Conservation (phyloP, 2,797 vertebrate species). For the Chrysocyon brachyurus region DNA sequence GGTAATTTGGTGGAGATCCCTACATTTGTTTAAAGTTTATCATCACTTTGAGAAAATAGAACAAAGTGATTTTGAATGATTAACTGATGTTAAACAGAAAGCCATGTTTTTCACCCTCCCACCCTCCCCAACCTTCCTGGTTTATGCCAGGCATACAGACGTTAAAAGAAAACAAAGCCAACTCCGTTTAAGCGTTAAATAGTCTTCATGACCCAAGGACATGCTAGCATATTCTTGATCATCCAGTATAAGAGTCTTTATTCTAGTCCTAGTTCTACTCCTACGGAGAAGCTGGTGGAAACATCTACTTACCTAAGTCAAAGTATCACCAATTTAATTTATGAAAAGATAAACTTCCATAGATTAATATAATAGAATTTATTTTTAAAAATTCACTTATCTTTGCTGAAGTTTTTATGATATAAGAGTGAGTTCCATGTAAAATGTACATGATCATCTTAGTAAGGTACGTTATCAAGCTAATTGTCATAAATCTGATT, state of each 20-base stretch:
- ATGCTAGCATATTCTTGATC: neutral
- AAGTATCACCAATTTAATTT: neutral
- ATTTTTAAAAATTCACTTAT: neutral
- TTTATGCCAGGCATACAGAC: neutral
- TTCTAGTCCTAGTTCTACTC: neutral
- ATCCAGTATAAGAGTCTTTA: neutral
- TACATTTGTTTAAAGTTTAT: neutral
- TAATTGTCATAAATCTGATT: neutral
- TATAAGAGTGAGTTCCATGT: neutral
- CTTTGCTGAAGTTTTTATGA: neutral
- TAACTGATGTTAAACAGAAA: neutral
- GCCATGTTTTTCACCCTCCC: neutral
- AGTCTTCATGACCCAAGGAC: neutral
- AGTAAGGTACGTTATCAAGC: neutral
- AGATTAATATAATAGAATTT: neutral
- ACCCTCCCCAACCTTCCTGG: neutral
- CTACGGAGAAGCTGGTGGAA: neutral
- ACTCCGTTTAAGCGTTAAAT: neutral
- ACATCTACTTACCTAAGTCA: neutral
- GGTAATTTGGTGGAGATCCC: rapidly evolving
- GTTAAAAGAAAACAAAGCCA: neutral
- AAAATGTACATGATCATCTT: neutral
- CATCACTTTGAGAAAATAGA: neutral
- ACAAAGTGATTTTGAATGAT: neutral
- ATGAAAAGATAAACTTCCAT: neutral